Evolutionary conservation across 92 coral and sea anemone species (phyloP).

Genomic region (Phymanthus crucifer): DNA sequence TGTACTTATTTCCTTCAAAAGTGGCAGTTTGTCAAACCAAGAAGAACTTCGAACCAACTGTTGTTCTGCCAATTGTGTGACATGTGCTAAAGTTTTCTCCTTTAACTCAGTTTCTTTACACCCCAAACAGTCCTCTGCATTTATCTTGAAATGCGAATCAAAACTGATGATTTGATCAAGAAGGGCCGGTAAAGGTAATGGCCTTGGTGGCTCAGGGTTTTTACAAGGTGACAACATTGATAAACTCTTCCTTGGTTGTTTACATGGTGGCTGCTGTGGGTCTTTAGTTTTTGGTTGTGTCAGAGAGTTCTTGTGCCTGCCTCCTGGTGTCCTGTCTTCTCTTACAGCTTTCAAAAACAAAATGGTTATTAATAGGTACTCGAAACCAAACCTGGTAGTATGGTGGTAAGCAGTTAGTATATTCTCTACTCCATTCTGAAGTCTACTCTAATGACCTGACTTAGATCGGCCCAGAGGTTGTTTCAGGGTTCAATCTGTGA

Average conservation of each 20-base stretch:
- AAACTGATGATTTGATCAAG: conserved; percentile 57
- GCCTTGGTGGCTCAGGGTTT: conserved; percentile 36
- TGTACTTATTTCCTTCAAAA: conserved; percentile 55
- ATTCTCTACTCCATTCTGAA: too few relatives aligned
- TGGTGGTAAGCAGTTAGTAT: too few relatives aligned
- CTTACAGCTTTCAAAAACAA: conserved; percentile 75
- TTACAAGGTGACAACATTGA: conserved; percentile 37
- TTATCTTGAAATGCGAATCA: conserved; percentile 15
- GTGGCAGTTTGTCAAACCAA: conserved; percentile 75
- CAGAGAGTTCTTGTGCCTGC: conserved; percentile 77
- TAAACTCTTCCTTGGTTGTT: conserved; percentile 53
- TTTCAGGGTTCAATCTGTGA: too few relatives aligned
- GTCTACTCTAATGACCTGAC: too few relatives aligned
- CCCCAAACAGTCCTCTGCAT: conserved; percentile 47
- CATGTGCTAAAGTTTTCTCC: conserved; percentile 81
- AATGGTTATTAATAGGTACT: not conserved
- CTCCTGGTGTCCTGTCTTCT: conserved; percentile 97
- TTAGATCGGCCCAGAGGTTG: too few relatives aligned
- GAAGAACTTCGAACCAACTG: conserved; percentile 67
- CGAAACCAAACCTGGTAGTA: not conserved
- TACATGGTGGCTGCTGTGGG: conserved; percentile 42
- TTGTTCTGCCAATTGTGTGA: conserved; percentile 79
- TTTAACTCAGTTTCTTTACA: conserved; percentile 63
- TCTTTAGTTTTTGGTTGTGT: conserved; percentile 31
- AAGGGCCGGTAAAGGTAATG: conserved; percentile 48